A percentile compares a stretch with the other conserved stretches of the same genome.
phyloP scores from a whole-genome alignment of 1,140 invertebrate species.

The Chironomus striatipennis region DNA sequence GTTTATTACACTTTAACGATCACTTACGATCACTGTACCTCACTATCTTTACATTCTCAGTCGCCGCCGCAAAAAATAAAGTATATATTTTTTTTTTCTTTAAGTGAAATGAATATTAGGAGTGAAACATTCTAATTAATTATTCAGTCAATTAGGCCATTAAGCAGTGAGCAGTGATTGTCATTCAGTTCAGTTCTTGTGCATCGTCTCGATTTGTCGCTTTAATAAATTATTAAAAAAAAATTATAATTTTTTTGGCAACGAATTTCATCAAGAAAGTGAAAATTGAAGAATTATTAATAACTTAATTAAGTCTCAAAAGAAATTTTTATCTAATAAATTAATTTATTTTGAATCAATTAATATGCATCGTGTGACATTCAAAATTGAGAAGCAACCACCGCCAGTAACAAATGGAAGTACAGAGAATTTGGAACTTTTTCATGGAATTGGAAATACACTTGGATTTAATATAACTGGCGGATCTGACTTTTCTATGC shows the following conservation, averaged over 20 bases:
- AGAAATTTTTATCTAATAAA: not conserved
- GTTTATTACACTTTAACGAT: constrained; percentile 9
- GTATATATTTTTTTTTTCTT: not conserved
- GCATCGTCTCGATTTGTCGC: not conserved
- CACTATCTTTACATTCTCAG: not conserved
- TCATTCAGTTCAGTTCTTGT: not conserved
- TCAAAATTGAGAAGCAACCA: constrained; percentile 9
- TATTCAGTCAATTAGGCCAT: constrained; percentile 18
- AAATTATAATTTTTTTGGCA: not conserved
- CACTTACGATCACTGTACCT: not conserved
- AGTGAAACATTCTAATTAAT: constrained; percentile 21
- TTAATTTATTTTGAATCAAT: too few relatives aligned
- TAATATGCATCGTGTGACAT: not conserved
- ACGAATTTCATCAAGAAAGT: not conserved
- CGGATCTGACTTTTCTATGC: constrained; percentile 69
- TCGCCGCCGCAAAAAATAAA: not conserved
- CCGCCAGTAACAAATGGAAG: not conserved
- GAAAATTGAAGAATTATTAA: not conserved
- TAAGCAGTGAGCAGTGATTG: not conserved
- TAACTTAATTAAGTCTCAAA: too few relatives aligned
- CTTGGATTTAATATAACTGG: constrained; percentile 72
- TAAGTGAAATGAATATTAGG: not conserved
- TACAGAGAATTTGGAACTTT: not conserved
- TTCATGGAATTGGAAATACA: constrained; percentile 16
- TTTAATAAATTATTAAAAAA: not conserved